These are phyloP conservation scores for Eidolon dupreanum DNA, from an alignment of 2,797 vertebrate species.

Conservation along the genomic window DNA sequence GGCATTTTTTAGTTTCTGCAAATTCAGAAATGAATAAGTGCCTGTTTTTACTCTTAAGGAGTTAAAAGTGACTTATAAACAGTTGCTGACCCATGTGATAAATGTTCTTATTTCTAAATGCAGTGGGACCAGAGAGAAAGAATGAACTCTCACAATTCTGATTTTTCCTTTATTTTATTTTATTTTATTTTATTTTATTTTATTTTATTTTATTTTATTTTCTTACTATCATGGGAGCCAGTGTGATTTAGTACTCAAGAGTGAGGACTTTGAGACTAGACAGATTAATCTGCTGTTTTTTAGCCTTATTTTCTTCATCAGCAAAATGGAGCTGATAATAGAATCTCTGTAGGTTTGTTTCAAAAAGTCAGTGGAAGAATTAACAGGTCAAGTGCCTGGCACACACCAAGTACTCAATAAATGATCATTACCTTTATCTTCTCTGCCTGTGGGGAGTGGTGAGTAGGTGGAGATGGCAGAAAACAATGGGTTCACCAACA, in stretches of 20 bases:
- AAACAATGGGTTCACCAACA: neutral
- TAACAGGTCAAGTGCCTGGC: neutral
- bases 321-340: neutral
- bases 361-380: neutral
- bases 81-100: neutral
- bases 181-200: too few relatives aligned
- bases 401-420: neutral
- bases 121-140: neutral
- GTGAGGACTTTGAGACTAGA: neutral
- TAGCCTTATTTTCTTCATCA: neutral
- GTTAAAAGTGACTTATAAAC: neutral
- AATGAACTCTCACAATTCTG: neutral
- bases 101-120: neutral
- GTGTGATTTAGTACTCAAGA: neutral
- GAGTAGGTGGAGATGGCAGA: neutral
- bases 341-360: neutral
- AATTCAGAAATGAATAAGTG: neutral
- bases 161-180: neutral
- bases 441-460: neutral
- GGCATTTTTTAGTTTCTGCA: neutral
- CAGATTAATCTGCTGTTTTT: neutral
- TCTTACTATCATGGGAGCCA: neutral
- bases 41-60: neutral
- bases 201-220: too few relatives aligned
- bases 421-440: rapidly evolving